Percentiles rank a stretch among this genome's conserved stretches.
These are phyloP conservation scores for Kobus ellipsiprymnus DNA, from an alignment of 2,113 vertebrate species.

Conservation along the genomic window DNA sequence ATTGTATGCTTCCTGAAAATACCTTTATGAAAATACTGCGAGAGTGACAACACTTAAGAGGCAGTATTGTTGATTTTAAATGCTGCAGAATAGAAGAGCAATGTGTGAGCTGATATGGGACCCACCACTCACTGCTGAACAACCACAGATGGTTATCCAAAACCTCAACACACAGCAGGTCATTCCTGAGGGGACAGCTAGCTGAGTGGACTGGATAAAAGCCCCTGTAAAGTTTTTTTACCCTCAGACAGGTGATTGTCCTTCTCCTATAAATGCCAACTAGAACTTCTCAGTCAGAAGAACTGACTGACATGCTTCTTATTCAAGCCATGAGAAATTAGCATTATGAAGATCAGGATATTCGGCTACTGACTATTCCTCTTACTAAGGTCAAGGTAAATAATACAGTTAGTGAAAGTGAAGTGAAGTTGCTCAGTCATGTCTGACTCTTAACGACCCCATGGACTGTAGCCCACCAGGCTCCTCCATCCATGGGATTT, in stretches of 20 bases:
- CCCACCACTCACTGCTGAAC: background rate
- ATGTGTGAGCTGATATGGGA: background rate
- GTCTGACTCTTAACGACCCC: too few relatives aligned
- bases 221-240: background rate
- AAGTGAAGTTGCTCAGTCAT: too few relatives aligned
- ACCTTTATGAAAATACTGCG: background rate
- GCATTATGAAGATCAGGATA: background rate
- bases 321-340: background rate
- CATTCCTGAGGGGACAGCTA: background rate
- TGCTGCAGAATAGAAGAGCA: background rate
- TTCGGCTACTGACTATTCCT: background rate
- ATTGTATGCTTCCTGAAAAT: background rate
- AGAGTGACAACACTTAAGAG: background rate
- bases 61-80: background rate
- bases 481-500: too few relatives aligned
- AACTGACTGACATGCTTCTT: background rate
- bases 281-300: background rate
- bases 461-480: too few relatives aligned
- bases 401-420: background rate
- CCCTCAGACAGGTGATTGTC: background rate
- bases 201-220: background rate
- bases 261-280: background rate
- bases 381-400: background rate
- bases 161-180: background rate
- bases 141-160: background rate